Percentiles rank a stretch among this genome's conserved stretches.
phyloP scores from a whole-genome alignment of 2,113 vertebrate genomes.

The Kobus ellipsiprymnus region DNA sequence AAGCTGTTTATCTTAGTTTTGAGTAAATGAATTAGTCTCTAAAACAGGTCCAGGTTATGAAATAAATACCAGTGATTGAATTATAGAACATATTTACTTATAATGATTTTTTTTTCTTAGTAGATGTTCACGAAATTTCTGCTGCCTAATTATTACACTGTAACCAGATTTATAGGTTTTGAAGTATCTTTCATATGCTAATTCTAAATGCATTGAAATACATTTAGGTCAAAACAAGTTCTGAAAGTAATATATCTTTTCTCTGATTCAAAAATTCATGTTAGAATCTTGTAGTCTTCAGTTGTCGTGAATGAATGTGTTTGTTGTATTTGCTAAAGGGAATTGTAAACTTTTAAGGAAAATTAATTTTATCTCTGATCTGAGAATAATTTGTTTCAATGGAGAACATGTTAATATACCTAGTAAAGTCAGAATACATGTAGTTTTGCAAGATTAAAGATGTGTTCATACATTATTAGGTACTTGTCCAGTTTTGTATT shows the following conservation, averaged over 20 bases:
- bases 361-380: not conserved
- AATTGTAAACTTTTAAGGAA: not conserved
- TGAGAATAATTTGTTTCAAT: not conserved
- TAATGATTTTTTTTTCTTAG: not conserved
- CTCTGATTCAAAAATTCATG: not conserved
- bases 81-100: not conserved
- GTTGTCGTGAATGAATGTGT: not conserved
- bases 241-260: not conserved
- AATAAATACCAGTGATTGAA: not conserved
- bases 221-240: not conserved
- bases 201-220: not conserved
- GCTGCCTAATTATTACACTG: not conserved
- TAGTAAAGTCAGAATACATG: not conserved
- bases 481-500: not conserved
- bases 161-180: not conserved
- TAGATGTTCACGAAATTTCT: not conserved
- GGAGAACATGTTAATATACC: not conserved
- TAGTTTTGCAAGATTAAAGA: not conserved
- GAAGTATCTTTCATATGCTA: not conserved
- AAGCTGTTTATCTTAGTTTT: not conserved
- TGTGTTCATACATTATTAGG: not conserved
- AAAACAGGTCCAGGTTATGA: not conserved
- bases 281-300: not conserved
- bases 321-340: not conserved
- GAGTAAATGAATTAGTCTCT: not conserved